Evolutionary conservation across 2,113 vertebrate species (phyloP).

Genomic region (Leucopsar rothschildi): DNA sequence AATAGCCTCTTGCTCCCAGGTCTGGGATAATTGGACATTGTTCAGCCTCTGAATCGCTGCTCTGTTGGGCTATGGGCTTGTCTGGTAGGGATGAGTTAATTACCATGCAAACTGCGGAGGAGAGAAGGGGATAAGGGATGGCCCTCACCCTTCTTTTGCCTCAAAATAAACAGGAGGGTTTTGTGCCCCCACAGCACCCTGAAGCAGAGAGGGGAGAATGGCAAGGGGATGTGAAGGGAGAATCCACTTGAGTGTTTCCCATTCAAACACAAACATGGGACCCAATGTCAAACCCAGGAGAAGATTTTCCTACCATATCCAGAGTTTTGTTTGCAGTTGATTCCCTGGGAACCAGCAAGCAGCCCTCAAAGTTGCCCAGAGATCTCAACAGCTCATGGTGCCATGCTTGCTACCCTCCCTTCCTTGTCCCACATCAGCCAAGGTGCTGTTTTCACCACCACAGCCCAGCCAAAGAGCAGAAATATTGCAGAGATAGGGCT

Average conservation of each 20-base stretch:
- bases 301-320: neutral
- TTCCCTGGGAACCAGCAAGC: neutral
- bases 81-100: neutral
- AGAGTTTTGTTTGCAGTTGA: neutral
- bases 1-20: neutral
- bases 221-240: neutral
- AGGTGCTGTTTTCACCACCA: neutral
- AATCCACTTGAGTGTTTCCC: neutral
- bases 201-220: neutral
- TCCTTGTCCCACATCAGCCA: neutral
- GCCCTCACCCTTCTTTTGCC: neutral
- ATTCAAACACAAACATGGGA: neutral
- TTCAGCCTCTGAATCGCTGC: constrained; percentile 9
- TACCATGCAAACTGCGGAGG: neutral
- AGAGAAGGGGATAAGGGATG: neutral
- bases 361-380: accelerated
- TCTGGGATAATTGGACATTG: constrained; percentile 50
- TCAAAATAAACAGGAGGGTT: neutral
- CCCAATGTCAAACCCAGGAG: accelerated
- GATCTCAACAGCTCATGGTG: neutral
- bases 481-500: neutral
- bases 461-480: neutral
- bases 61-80: constrained; percentile 4
- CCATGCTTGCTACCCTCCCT: accelerated
- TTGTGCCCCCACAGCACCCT: neutral